These are phyloP conservation scores for Mizuhopecten yessoensis DNA, from an alignment of 1,140 invertebrate species.

Conservation along the genomic window DNA sequence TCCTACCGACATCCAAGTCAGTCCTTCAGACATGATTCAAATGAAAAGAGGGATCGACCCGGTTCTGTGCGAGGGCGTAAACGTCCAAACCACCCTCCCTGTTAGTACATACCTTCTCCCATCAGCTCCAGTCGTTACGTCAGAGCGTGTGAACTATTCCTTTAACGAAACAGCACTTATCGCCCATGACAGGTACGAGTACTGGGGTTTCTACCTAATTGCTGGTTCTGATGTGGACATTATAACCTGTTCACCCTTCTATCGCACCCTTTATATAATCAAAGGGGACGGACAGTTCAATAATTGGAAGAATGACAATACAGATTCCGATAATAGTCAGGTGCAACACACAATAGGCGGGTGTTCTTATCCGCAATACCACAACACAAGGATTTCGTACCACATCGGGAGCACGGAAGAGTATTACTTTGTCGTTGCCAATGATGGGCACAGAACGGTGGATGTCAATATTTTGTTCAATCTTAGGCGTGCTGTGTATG, in stretches of 20 bases:
- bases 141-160: background rate
- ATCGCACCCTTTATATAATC: background rate
- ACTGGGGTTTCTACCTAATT: constrained; percentile 46
- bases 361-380: background rate
- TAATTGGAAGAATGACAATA: background rate
- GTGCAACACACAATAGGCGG: background rate
- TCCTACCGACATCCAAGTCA: background rate
- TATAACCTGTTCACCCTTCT: background rate
- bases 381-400: background rate
- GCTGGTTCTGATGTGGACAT: constrained; percentile 10
- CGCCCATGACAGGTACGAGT: constrained; percentile 35
- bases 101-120: background rate
- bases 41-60: background rate
- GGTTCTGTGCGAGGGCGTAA: background rate
- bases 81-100: background rate
- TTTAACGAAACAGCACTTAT: background rate
- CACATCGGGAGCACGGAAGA: background rate
- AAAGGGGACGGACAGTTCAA: background rate
- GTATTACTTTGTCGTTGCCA: background rate
- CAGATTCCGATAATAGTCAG: background rate
- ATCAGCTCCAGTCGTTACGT: background rate
- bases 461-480: background rate
- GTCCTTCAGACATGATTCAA: background rate
- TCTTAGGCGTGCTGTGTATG: background rate
- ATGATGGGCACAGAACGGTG: background rate